Percentiles rank a stretch among this genome's conserved stretches.
Evolutionary conservation across 1,140 invertebrate genomes (phyloP).

Genomic region (Drosophila ohnishii): DNA sequence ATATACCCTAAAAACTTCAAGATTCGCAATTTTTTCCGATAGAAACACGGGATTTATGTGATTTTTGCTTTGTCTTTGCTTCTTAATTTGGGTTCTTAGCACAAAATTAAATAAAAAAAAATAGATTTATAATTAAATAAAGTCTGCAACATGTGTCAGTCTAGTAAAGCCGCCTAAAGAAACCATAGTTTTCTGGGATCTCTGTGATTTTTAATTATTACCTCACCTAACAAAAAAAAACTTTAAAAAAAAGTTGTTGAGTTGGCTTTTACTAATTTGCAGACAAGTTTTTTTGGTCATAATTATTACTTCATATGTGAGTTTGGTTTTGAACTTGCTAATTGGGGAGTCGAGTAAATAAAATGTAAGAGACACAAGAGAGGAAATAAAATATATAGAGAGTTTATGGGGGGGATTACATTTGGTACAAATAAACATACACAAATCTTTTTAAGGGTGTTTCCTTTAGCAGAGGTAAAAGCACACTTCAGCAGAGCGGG

Average conservation of each 20-base stretch:
- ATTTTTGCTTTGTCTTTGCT: too few relatives aligned
- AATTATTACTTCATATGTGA: conserved; percentile 48
- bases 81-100: neutral
- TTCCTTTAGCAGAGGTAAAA: neutral
- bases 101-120: neutral
- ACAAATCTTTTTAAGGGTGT: neutral
- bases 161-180: neutral
- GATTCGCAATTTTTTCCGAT: too few relatives aligned
- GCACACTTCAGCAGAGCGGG: neutral
- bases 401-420: neutral
- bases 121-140: neutral
- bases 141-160: neutral
- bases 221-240: conserved; percentile 28
- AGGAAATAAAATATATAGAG: conserved; percentile 1
- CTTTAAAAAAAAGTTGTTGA: conserved; percentile 26
- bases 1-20: too few relatives aligned
- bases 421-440: neutral
- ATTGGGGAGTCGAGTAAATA: conserved; percentile 30
- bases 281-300: conserved; percentile 58
- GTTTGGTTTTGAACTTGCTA: conserved; percentile 54
- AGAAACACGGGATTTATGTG: too few relatives aligned
- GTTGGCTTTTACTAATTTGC: conserved; percentile 66
- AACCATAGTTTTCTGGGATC: conserved; percentile 14
- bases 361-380: conserved; percentile 10
- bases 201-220: conserved; percentile 32